These are phyloP conservation scores for Scaptomyza parva DNA, from an alignment of 2,888 invertebrate species.

Conservation along the genomic window DNA sequence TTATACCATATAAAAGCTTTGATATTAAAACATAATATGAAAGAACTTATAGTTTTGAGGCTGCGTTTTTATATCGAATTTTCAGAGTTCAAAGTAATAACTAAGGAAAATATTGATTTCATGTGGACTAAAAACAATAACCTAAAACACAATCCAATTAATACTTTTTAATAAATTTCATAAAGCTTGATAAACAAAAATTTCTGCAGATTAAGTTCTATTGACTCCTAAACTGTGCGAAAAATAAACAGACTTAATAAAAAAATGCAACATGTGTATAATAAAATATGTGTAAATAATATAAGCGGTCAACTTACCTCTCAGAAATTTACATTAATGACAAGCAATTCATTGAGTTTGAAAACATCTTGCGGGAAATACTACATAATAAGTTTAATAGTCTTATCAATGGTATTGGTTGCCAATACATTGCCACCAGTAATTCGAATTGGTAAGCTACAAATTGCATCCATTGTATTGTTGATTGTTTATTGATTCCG, in stretches of 20 bases:
- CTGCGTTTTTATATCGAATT: slow-evolving; percentile 15
- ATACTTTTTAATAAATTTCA: not conserved
- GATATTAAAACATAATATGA: slow-evolving; percentile 11
- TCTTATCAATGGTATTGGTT: slow-evolving; percentile 64
- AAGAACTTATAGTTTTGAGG: slow-evolving; percentile 32
- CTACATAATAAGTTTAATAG: slow-evolving; percentile 18
- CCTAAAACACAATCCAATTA: slow-evolving; percentile 1
- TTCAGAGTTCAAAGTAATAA: not conserved
- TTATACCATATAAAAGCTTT: slow-evolving; percentile 11
- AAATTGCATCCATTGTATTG: not conserved
- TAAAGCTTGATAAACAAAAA: not conserved
- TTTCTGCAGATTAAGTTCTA: not conserved
- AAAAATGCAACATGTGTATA: slow-evolving; percentile 19
- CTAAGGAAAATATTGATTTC: not conserved
- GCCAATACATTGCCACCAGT: slow-evolving; percentile 87
- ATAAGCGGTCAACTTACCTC: not conserved
- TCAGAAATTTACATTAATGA: slow-evolving; percentile 14
- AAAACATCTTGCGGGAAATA: slow-evolving; percentile 25
- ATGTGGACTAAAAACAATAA: not conserved
- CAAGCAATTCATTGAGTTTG: not conserved
- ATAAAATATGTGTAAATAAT: slow-evolving; percentile 13
- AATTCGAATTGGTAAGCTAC: slow-evolving; percentile 87
- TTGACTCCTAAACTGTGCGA: not conserved
- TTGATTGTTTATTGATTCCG: not conserved
- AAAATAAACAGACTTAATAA: not conserved